phyloP scores from a whole-genome alignment of 2,888 invertebrate genomes.

The Zaprionus bogoriensis region DNA sequence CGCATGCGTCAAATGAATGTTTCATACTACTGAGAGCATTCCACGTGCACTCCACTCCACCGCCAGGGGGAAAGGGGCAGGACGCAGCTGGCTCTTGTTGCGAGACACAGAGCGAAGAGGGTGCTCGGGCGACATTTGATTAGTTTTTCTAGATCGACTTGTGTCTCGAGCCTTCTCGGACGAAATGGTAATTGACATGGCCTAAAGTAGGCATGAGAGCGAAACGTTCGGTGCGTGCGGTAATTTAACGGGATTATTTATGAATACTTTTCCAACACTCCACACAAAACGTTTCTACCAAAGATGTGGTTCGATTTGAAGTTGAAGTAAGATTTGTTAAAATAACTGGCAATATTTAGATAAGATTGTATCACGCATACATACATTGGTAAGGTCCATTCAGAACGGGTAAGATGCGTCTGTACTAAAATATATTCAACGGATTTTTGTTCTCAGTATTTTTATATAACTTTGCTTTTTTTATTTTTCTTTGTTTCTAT shows the following conservation, averaged over 20 bases:
- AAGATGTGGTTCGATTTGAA: not conserved
- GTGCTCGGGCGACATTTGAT: slow-evolving; percentile 60
- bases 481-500: no score
- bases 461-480: no score
- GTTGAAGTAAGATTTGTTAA: no score
- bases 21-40: slow-evolving; percentile 61
- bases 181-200: slow-evolving; percentile 44
- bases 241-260: slow-evolving; percentile 67
- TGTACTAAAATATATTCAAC: no score
- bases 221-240: slow-evolving; percentile 56
- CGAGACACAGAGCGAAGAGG: not conserved
- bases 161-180: slow-evolving; percentile 37
- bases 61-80: not conserved
- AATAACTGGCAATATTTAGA: no score
- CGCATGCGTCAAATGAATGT: slow-evolving; percentile 74
- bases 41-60: slow-evolving; percentile 17
- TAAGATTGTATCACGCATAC: no score
- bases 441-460: no score
- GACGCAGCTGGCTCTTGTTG: slow-evolving; percentile 58
- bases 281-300: not conserved
- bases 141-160: slow-evolving; percentile 67
- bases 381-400: no score
- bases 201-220: slow-evolving; percentile 18
- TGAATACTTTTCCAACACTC: slow-evolving; percentile 44
- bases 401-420: no score